Evolutionary conservation across 2,888 invertebrate species (phyloP).

Genomic region (Acanthosepion lycidas): DNA sequence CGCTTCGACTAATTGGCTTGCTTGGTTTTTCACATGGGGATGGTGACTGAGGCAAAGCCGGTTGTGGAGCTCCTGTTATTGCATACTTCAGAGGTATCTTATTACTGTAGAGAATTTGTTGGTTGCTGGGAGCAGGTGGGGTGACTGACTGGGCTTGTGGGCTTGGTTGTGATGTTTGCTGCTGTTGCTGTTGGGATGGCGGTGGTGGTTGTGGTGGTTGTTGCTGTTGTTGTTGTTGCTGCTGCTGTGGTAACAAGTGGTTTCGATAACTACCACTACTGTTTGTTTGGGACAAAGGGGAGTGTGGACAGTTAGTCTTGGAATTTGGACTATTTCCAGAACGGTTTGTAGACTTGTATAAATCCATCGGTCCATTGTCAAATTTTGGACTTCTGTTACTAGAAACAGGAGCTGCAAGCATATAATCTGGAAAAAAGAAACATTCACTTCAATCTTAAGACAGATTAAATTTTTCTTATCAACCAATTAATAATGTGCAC

Average conservation of each 20-base stretch:
- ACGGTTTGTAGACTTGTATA: slow-evolving; percentile 55
- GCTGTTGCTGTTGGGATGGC: slow-evolving; percentile 41
- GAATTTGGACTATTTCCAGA: slow-evolving; percentile 51
- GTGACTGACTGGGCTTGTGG: slow-evolving; percentile 49
- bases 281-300: slow-evolving; percentile 57
- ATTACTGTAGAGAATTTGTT: slow-evolving; percentile 47
- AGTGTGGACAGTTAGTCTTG: slow-evolving; percentile 50
- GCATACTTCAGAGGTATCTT: slow-evolving; percentile 52
- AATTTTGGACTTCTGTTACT: slow-evolving; percentile 52
- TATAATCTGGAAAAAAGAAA: neutral
- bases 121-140: slow-evolving; percentile 49
- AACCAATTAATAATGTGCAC: neutral
- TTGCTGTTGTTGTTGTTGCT: slow-evolving; percentile 40
- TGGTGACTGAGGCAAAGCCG: slow-evolving; percentile 49
- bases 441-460: too few relatives aligned
- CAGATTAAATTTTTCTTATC: neutral
- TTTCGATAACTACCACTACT: slow-evolving; percentile 62
- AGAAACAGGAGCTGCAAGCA: slow-evolving; percentile 39
- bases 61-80: slow-evolving; percentile 50
- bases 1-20: slow-evolving; percentile 60
- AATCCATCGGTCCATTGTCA: slow-evolving; percentile 55
- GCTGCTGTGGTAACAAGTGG: slow-evolving; percentile 56
- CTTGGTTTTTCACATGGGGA: slow-evolving; percentile 50
- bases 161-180: slow-evolving; percentile 46
- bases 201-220: slow-evolving; percentile 48